phyloP scores from a whole-genome alignment of 2,113 vertebrate genomes.

The Podilymbus podiceps region DNA sequence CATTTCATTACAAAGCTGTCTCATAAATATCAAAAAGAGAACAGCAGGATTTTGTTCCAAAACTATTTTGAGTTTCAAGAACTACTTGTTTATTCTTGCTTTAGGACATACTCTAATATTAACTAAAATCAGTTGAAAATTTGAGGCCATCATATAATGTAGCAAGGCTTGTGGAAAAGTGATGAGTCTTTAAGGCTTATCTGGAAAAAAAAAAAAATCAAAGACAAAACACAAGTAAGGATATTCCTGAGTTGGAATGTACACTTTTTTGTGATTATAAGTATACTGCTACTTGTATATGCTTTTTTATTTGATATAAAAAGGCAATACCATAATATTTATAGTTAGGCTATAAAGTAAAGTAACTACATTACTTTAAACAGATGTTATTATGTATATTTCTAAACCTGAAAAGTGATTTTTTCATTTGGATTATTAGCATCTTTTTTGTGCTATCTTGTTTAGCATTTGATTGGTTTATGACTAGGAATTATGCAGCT shows the following conservation, averaged over 20 bases:
- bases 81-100: neutral
- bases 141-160: fast-evolving
- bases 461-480: neutral
- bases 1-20: neutral
- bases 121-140: neutral
- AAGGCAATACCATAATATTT: neutral
- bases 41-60: neutral
- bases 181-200: neutral
- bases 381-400: neutral
- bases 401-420: neutral
- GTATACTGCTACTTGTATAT: neutral
- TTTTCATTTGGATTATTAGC: neutral
- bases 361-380: neutral
- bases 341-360: neutral
- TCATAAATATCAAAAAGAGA: neutral
- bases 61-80: neutral
- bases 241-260: neutral
- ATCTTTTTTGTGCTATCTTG: neutral
- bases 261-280: neutral
- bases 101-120: neutral
- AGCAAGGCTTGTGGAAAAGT: neutral
- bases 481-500: neutral
- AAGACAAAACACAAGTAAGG: neutral
- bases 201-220: neutral
- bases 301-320: neutral